Evolutionary conservation across 2,797 vertebrate species (phyloP).

Genomic region (Neosilurus mollespiculum): DNA sequence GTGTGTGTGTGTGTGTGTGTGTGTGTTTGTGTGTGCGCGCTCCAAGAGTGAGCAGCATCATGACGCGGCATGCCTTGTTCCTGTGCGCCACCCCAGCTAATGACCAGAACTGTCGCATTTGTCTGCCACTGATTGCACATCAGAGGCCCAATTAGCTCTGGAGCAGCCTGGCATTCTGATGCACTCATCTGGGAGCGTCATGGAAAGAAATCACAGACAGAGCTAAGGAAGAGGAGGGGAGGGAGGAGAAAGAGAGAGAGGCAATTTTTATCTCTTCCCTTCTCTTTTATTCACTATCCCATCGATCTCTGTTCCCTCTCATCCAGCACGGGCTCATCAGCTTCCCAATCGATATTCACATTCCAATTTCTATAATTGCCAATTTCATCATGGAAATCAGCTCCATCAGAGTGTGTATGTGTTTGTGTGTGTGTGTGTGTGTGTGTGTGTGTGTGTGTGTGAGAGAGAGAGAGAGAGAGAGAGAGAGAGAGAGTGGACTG

Average conservation of each 20-base stretch:
- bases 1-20: slow-evolving; percentile 14
- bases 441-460: not conserved
- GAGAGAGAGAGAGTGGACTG: no score
- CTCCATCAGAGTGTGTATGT: slow-evolving; percentile 48
- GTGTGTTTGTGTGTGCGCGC: slow-evolving; percentile 2
- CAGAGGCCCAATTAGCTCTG: slow-evolving; percentile 89
- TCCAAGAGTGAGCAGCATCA: slow-evolving; percentile 20
- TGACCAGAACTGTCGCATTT: slow-evolving; percentile 92
- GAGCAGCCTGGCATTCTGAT: slow-evolving; percentile 87
- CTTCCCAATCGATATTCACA: slow-evolving; percentile 69
- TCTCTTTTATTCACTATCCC: slow-evolving; percentile 59
- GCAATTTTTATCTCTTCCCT: slow-evolving; percentile 36
- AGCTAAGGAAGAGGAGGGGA: not conserved
- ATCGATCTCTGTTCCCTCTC: slow-evolving; percentile 67
- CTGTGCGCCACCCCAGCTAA: slow-evolving; percentile 76
- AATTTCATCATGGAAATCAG: slow-evolving; percentile 69
- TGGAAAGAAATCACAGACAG: slow-evolving; percentile 67
- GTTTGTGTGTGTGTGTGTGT: slow-evolving; percentile 10
- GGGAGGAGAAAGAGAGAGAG: slow-evolving; percentile 33
- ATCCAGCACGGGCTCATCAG: slow-evolving; percentile 68
- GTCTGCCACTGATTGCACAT: slow-evolving; percentile 94
- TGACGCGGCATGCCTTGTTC: slow-evolving; percentile 39
- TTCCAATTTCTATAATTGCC: slow-evolving; percentile 75
- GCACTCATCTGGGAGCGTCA: slow-evolving; percentile 82
- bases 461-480: not conserved